Evolutionary conservation across 2,888 invertebrate genomes (phyloP).

Genomic region (Amiota minor): DNA sequence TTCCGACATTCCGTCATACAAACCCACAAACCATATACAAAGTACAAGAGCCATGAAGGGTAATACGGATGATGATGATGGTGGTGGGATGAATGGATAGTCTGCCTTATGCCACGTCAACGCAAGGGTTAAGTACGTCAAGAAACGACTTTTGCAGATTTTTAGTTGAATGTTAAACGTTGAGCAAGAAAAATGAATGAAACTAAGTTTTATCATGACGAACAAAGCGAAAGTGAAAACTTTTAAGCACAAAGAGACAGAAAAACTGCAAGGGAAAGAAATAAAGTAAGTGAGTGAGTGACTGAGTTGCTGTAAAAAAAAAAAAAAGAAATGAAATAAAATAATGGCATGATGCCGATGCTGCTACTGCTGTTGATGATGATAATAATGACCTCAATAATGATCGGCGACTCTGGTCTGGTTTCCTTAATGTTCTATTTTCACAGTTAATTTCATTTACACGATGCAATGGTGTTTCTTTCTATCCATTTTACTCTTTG

Average conservation of each 20-base stretch:
- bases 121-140: slow-evolving; percentile 61
- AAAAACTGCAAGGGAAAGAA: too few species aligned
- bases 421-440: background rate
- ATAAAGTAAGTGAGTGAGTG: too few species aligned
- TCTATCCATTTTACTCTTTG: too few species aligned
- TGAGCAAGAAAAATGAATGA: slow-evolving; percentile 29
- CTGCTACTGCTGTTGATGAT: background rate
- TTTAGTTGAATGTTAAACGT: slow-evolving; percentile 13
- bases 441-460: slow-evolving; percentile 23
- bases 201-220: slow-evolving; percentile 25
- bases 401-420: background rate
- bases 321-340: background rate
- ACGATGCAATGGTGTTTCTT: background rate
- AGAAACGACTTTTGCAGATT: slow-evolving; percentile 44
- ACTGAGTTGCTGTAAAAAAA: background rate
- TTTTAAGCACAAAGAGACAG: too few species aligned
- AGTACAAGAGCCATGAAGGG: too few species aligned
- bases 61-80: background rate
- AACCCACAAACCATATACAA: too few species aligned
- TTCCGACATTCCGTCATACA: background rate
- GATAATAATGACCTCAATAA: background rate
- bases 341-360: background rate
- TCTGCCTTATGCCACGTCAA: slow-evolving; percentile 24
- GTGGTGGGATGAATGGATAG: background rate
- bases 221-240: background rate